phyloP scores from a whole-genome alignment of 2,888 invertebrate genomes.

The Parnassius orleans region DNA sequence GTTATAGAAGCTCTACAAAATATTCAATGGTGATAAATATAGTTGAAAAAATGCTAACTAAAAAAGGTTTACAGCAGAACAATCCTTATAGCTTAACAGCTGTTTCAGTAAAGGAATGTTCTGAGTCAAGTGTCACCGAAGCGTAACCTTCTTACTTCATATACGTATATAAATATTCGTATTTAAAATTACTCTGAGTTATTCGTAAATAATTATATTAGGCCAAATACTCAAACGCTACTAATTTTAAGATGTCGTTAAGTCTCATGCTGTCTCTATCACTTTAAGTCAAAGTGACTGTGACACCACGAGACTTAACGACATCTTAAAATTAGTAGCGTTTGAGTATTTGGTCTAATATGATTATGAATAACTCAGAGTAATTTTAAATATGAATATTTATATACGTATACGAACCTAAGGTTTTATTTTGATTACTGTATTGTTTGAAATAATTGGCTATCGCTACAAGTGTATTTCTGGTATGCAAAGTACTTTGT shows the following conservation, averaged over 20 bases:
- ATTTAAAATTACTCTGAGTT: slow-evolving; percentile 3
- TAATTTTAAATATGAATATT: slow-evolving; percentile 3
- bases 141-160: slow-evolving; percentile 1
- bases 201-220: background rate
- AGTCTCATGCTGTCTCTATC: too few species aligned
- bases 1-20: too few species aligned
- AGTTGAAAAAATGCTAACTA: too few species aligned
- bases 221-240: too few species aligned
- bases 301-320: too few species aligned
- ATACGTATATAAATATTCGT: background rate
- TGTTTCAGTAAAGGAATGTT: slow-evolving; percentile 1
- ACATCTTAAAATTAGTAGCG: background rate
- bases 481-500: too few species aligned
- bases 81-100: slow-evolving; percentile 6
- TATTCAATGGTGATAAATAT: too few species aligned
- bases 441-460: too few species aligned
- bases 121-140: background rate
- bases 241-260: background rate
- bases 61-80: slow-evolving; percentile 2
- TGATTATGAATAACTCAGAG: background rate
- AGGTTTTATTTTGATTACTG: background rate
- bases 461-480: too few species aligned
- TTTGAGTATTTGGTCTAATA: background rate
- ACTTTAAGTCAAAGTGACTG: too few species aligned
- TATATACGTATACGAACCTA: background rate